These are phyloP conservation scores for Phoenicopterus ruber DNA, from an alignment of 2,113 vertebrate species.

Conservation along the genomic window DNA sequence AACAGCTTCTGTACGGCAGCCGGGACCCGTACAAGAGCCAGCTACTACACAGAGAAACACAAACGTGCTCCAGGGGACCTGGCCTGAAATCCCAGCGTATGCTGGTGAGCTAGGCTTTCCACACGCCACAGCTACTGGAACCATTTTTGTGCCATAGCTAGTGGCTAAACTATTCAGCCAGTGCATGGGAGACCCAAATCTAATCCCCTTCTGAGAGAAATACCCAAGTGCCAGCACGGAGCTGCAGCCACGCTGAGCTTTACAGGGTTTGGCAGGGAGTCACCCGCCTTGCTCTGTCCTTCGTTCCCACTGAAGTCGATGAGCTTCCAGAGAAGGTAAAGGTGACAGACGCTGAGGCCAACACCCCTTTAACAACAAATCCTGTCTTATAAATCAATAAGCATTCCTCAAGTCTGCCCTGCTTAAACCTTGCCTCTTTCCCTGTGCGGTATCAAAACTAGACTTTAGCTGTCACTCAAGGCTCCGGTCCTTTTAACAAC, in stretches of 20 bases:
- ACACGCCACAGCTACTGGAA: neutral
- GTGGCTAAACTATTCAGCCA: neutral
- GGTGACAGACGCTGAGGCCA: neutral
- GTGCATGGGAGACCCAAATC: neutral
- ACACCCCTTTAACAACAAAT: neutral
- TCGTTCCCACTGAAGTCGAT: neutral
- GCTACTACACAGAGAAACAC: neutral
- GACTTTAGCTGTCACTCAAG: neutral
- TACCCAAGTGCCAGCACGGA: rapidly evolving
- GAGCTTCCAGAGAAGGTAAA: neutral
- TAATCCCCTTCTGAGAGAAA: neutral
- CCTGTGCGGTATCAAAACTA: neutral
- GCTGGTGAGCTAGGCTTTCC: neutral
- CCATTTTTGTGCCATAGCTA: rapidly evolving
- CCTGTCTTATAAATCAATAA: neutral
- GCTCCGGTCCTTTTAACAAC: neutral
- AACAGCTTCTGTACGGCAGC: neutral
- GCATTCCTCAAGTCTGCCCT: neutral
- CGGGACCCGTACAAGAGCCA: neutral
- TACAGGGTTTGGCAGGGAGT: neutral
- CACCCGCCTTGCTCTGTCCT: neutral
- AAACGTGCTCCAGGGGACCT: neutral
- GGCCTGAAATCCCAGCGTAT: neutral
- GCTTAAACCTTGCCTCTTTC: neutral
- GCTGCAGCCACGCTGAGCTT: neutral